Conservation (phyloP, 2,113 vertebrate genomes). For the Malurus cyaneus region DNA sequence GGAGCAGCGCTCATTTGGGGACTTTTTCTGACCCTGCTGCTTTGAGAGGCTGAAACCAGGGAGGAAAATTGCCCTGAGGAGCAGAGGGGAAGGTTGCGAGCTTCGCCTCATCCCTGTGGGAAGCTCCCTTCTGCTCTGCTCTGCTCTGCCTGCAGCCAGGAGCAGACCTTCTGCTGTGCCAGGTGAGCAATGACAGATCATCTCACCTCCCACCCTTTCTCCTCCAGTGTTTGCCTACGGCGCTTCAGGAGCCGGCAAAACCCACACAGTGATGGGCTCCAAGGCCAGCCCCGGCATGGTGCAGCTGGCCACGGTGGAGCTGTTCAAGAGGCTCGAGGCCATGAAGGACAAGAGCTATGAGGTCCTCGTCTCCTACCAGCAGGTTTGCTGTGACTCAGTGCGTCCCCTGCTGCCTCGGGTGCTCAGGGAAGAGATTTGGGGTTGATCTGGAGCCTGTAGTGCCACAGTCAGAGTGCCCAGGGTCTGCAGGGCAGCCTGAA, state of each 20-base stretch:
- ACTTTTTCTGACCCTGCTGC: not conserved
- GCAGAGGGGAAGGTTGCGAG: not conserved
- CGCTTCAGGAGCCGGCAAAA: slow-evolving; percentile 72
- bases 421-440: not conserved
- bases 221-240: slow-evolving; percentile 76
- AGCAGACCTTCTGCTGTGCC: rapidly evolving
- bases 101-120: not conserved
- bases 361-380: slow-evolving; percentile 74
- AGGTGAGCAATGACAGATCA: not conserved
- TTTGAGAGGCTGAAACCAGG: not conserved
- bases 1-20: not conserved
- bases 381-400: not conserved
- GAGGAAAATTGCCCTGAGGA: not conserved
- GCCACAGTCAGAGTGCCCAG: rapidly evolving
- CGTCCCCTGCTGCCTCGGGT: not conserved
- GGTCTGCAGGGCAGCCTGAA: not conserved
- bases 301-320: slow-evolving; percentile 72
- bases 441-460: not conserved
- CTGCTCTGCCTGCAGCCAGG: rapidly evolving
- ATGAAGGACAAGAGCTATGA: slow-evolving; percentile 61
- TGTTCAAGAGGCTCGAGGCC: slow-evolving; percentile 70
- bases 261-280: slow-evolving; percentile 75
- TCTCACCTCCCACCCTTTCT: not conserved
- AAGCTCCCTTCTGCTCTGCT: not conserved
- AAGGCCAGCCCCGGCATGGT: slow-evolving; percentile 70